A percentile compares a stretch with the other conserved stretches of the same genome.
Conservation (phyloP, 2,113 vertebrate genomes). For the Tamias sibiricus region DNA sequence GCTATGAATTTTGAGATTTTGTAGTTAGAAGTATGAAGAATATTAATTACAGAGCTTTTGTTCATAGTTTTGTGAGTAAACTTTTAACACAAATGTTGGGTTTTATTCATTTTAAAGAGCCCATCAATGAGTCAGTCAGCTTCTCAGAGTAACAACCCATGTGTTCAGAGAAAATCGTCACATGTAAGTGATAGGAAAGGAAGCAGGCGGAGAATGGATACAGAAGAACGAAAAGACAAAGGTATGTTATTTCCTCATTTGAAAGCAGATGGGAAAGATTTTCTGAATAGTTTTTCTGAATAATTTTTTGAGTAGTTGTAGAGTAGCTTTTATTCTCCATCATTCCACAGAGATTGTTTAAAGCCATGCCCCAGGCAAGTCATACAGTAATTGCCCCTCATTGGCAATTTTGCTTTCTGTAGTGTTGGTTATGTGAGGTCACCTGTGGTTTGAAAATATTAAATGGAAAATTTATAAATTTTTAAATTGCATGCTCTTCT, state of each 20-base stretch:
- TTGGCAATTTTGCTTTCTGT: background rate
- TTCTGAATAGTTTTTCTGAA: too few relatives aligned
- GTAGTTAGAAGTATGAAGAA: background rate
- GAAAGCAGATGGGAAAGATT: background rate
- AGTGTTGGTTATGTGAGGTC: background rate
- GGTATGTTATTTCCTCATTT: constrained; percentile 77
- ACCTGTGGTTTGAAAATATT: background rate
- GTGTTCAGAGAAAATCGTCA: constrained; percentile 82
- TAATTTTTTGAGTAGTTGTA: too few relatives aligned
- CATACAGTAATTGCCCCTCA: background rate
- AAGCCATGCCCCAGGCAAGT: too few relatives aligned
- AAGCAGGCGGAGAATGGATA: constrained; percentile 83
- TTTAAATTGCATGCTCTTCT: background rate
- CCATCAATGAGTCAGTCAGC: constrained; percentile 83
- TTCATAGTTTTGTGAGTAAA: background rate
- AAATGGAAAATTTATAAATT: background rate
- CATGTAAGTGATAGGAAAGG: constrained; percentile 83
- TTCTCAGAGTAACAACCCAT: constrained; percentile 82
- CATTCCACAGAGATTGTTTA: too few relatives aligned
- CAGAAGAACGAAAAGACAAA: constrained; percentile 87
- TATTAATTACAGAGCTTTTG: background rate
- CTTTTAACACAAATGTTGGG: background rate
- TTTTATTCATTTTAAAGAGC: constrained; percentile 84
- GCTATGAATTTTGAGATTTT: constrained; percentile 10
- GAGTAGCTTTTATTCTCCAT: too few relatives aligned